Base-by-base conservation (phyloP, 2,888 invertebrate genomes). In the Hyposoter dolosus region DNA sequence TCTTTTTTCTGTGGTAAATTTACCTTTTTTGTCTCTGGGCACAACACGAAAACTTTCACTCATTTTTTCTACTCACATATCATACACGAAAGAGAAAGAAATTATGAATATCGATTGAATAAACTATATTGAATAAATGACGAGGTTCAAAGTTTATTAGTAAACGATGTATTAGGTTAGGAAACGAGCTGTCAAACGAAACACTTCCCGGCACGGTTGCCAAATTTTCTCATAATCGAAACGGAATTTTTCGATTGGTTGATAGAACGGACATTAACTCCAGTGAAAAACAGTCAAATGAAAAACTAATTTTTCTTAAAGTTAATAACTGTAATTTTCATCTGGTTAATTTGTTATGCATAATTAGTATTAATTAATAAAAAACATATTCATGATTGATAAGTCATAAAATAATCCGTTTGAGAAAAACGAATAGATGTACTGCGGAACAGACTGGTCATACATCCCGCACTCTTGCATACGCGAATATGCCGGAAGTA, bases 311-410 rank as follows among this genome's bases (percentile, higher is more conserved):
- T 6, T 50, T 17, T 50, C n/a, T 50, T 32, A 17, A 32, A 71
- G 47, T 50, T 50, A 71, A 71, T 71, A 71, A 71, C 19, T 69
- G 5, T 45, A 69, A 69, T 23, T 69, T 69, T 69, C 35, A 65
- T 65, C 32, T 35, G n/a, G 65, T 17, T 35, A 35, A 65, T 65
- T 65, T 65, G 15, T 32, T 45, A 15, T 45, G 69, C 45, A 45
- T 28, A 43, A 45, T 69, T 69, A 69, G 15, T 19, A 15, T 23
- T 43, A 69, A 69, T 69, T 69, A 45, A 43, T 28, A 69, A 43
- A 47, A 69, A 69, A 45, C n/a, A 28, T 32, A 35, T 35, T 1
- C 40, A 35, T 65, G 65, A 65, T 65, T 65, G 65, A 65, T 65
- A 65, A 35, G 35, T 65, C 1, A 65, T 19, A 78, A 5, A 68